Evolutionary conservation across 2,888 invertebrate genomes (phyloP).

Genomic region (Thymelicus sylvestris): DNA sequence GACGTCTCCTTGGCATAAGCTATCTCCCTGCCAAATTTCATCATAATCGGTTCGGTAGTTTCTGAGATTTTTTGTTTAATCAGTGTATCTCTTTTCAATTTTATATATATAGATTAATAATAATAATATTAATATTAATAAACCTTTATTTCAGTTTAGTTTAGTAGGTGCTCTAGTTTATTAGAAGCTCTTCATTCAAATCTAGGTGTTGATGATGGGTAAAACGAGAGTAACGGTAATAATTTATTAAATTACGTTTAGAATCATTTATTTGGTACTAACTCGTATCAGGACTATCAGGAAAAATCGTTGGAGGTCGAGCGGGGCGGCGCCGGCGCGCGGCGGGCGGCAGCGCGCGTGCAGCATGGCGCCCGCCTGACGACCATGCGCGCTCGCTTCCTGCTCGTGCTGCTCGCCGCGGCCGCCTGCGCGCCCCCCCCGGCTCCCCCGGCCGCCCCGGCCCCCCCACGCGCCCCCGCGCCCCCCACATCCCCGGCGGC

Average conservation of each 20-base stretch:
- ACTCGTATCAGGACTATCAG: conserved; percentile 38
- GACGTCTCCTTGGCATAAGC: no score
- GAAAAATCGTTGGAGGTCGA: conserved; percentile 48
- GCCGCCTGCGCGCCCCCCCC: conserved; percentile 46
- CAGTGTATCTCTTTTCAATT: no score
- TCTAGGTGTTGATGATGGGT: background rate
- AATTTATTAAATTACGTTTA: no score
- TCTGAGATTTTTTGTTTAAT: no score
- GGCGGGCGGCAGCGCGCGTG: conserved; percentile 39
- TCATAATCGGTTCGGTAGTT: no score
- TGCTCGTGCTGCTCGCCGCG: conserved; percentile 50
- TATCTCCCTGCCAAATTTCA: no score
- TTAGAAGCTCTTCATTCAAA: no score
- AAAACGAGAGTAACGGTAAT: background rate
- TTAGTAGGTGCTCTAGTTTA: no score
- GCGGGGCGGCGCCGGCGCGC: conserved; percentile 49
- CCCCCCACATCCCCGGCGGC: conserved; percentile 39
- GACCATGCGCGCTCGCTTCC: conserved; percentile 61
- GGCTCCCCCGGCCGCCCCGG: conserved; percentile 45
- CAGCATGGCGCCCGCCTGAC: conserved; percentile 47
- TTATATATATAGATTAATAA: no score
- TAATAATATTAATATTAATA: no score
- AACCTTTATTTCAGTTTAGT: no score
- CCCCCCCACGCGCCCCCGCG: conserved; percentile 25
- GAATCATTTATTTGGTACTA: background rate